phyloP scores from a whole-genome alignment of 64 coral and sea anemone species.

The Actinia tenebrosa region DNA sequence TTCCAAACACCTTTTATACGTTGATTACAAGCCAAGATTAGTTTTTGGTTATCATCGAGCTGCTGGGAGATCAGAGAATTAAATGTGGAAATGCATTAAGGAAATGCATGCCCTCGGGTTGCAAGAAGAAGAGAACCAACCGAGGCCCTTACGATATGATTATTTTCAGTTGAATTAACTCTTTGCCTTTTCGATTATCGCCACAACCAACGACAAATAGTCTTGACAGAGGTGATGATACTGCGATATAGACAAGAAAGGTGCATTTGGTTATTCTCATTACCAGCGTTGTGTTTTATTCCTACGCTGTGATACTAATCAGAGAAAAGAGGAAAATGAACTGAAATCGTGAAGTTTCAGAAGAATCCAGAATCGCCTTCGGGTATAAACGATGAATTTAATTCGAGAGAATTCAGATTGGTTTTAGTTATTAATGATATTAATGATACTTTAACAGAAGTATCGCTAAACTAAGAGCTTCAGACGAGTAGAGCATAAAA shows the following conservation, averaged over 20 bases:
- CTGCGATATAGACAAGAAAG: not conserved
- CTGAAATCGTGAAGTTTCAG: not conserved
- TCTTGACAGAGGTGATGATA: not conserved
- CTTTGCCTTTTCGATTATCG: not conserved
- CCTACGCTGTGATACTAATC: no score
- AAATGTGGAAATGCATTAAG: not conserved
- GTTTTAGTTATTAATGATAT: constrained; percentile 1
- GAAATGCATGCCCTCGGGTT: not conserved
- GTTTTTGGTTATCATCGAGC: not conserved
- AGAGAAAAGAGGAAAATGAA: no score
- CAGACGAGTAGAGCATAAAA: not conserved
- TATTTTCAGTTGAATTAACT: not conserved
- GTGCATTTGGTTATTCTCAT: not conserved
- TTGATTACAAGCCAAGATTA: not conserved
- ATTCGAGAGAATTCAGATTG: not conserved
- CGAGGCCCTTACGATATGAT: not conserved
- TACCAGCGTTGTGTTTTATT: no score
- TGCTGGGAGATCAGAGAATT: not conserved
- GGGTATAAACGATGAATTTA: not conserved
- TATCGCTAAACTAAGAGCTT: not conserved
- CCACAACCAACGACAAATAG: not conserved
- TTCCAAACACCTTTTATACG: not conserved
- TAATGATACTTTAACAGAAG: not conserved
- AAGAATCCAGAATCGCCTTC: not conserved
- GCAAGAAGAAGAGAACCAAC: not conserved